Base-by-base conservation (phyloP, 92 coral and sea anemone species). In the Anthopleura xanthogrammica region DNA sequence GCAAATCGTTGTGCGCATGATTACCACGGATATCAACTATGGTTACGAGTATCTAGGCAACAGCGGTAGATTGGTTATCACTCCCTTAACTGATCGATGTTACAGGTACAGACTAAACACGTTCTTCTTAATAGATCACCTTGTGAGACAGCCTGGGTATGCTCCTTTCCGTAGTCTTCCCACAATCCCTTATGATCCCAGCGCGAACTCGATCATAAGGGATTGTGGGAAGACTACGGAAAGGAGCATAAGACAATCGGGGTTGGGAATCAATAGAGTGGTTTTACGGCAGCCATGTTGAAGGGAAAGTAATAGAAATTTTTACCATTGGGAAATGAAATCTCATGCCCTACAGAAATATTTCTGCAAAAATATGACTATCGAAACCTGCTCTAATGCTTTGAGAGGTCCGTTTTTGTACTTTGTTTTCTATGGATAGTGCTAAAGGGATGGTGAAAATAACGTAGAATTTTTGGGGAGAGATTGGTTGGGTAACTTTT, bases 41-140 rank as follows among this genome's bases (percentile, higher is more conserved):
- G 98, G 98, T 14, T 95, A 95, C 72, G 98, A 95, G 89, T 95
- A 95, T 75, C 95, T 95, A 12, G 98, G 98, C 64, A 95, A 95
- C 90, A 88, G 93, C 24, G 98, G 98, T 17, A 86, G 98, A 52
- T 86, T 95, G 74, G 98, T 95, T 39, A 95, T 95, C 70, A 95
- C 98, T 16, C 98, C 98, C 41, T 91, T 95, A 68, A 95, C 98
- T 6, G 98, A 95, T 88, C 87, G 98, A 52, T 95, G 98, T 78
- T 95, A 95, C 92, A 94, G 98, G 98, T 93, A 52, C 48, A 7
- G 70, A 20, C 58, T 3, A 62, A 5, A 20, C 12, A 60, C 65
- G 3, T 29, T 29, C 36, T 29, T 29, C 0, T 29, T 29, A 14
- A 58, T 3, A 58, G 64, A 58, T 58, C 19, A 3, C 17, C n/a